Evolutionary conservation across 2,797 vertebrate genomes (phyloP).

Genomic region (Vipera ursinii): DNA sequence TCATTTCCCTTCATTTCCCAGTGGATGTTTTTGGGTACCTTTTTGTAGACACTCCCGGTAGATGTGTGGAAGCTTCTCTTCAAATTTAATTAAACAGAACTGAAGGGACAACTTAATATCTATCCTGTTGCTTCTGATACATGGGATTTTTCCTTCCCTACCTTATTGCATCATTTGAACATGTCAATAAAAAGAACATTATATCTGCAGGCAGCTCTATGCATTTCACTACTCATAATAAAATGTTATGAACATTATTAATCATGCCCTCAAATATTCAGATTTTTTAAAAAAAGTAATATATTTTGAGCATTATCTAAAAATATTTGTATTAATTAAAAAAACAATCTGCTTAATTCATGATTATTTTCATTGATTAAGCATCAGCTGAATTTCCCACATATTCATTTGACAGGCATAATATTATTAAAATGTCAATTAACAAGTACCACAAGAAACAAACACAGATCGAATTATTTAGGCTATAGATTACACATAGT

Average conservation of each 20-base stretch:
- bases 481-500: neutral
- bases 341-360: neutral
- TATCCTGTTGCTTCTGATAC: neutral
- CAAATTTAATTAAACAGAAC: neutral
- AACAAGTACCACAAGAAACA: neutral
- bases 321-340: neutral
- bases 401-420: neutral
- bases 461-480: neutral
- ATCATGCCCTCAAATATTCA: neutral
- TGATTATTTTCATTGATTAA: neutral
- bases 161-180: neutral
- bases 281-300: neutral
- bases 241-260: neutral
- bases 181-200: neutral
- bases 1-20: neutral
- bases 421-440: neutral
- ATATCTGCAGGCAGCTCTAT: neutral
- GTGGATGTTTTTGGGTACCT: neutral
- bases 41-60: neutral
- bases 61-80: neutral
- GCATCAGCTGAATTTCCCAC: neutral
- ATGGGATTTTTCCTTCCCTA: neutral
- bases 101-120: neutral
- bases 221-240: neutral
- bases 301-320: neutral